These are phyloP conservation scores for Scaptomyza polygonia DNA, from an alignment of 2,888 invertebrate species.

Conservation along the genomic window DNA sequence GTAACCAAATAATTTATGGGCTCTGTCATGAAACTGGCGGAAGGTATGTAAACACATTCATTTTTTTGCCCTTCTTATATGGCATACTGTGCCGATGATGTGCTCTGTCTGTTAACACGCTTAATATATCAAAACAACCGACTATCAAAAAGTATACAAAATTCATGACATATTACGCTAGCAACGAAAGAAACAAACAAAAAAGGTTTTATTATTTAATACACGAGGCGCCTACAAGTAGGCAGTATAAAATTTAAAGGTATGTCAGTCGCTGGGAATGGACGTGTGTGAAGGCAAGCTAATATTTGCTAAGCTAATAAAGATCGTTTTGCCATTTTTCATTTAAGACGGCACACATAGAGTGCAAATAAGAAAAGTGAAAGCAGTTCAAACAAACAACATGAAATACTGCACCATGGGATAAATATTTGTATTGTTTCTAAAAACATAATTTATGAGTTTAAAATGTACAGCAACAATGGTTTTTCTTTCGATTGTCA, in stretches of 20 bases:
- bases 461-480: too few species aligned
- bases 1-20: constrained; percentile 51
- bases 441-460: too few species aligned
- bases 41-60: constrained; percentile 16
- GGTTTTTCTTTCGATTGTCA: not conserved
- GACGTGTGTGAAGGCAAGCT: constrained; percentile 1
- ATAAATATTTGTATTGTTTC: not conserved
- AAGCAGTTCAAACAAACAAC: constrained; percentile 70
- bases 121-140: constrained; percentile 64
- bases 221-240: constrained; percentile 27
- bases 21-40: constrained; percentile 9
- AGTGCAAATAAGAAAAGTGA: constrained; percentile 62
- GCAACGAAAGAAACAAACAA: constrained; percentile 18
- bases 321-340: constrained; percentile 66
- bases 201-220: constrained; percentile 49
- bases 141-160: constrained; percentile 55
- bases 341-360: constrained; percentile 39
- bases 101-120: constrained; percentile 35
- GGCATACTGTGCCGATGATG: constrained; percentile 26
- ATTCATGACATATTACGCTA: constrained; percentile 47
- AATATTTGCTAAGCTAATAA: constrained; percentile 67
- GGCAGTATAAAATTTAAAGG: constrained; percentile 43
- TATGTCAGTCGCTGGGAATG: not conserved
- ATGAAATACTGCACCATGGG: constrained; percentile 45
- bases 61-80: constrained; percentile 8